phyloP scores from a whole-genome alignment of 2,113 vertebrate genomes.

The Oxygymnocypris stewartii region DNA sequence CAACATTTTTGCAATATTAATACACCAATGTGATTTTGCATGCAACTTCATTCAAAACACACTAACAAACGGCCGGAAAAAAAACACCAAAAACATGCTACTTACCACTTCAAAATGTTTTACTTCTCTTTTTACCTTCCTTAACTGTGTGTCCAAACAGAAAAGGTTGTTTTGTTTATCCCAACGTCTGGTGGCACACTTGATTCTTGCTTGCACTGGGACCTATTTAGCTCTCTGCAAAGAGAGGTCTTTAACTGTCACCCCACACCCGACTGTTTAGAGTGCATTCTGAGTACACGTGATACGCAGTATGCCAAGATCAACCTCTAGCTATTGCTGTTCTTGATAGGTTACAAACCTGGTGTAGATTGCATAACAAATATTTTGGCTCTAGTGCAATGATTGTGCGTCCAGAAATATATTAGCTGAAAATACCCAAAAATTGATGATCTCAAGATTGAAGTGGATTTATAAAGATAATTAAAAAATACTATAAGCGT shows the following conservation, averaged over 20 bases:
- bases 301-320: slow-evolving; percentile 5
- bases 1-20: not conserved
- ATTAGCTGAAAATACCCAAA: not conserved
- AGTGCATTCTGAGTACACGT: slow-evolving; percentile 35
- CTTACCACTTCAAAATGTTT: slow-evolving; percentile 21
- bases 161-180: slow-evolving; percentile 1
- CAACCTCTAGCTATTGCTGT: slow-evolving; percentile 41
- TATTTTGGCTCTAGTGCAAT: not conserved
- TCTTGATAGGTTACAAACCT: slow-evolving; percentile 28
- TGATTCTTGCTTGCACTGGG: slow-evolving; percentile 4
- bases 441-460: not conserved
- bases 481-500: not conserved
- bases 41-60: not conserved
- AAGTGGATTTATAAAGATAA: not conserved
- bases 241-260: slow-evolving; percentile 10
- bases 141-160: not conserved
- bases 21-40: too few relatives aligned
- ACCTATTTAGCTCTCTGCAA: slow-evolving; percentile 16
- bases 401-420: not conserved
- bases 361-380: not conserved
- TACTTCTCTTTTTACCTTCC: not conserved
- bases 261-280: slow-evolving; percentile 34
- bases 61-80: not conserved
- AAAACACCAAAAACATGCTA: not conserved
- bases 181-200: not conserved